phyloP scores from a whole-genome alignment of 2,797 vertebrate genomes.

The Peromyscus eremicus region DNA sequence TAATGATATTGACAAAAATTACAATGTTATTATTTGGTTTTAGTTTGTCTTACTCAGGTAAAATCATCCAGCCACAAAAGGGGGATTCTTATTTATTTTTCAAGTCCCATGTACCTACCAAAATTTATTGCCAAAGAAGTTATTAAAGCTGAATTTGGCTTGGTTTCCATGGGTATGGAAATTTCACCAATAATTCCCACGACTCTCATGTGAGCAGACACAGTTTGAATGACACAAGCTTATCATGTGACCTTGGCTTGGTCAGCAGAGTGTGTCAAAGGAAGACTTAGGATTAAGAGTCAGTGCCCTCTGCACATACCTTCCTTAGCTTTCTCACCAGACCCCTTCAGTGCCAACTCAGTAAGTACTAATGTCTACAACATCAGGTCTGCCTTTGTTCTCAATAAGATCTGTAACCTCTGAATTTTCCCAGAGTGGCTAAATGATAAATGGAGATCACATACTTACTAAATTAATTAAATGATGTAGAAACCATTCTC shows the following conservation, averaged over 20 bases:
- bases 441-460: conserved; percentile 25
- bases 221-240: neutral
- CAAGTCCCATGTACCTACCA: neutral
- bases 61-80: neutral
- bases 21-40: neutral
- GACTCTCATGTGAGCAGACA: neutral
- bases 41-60: neutral
- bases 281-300: neutral
- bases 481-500: conserved; percentile 18
- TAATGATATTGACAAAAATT: neutral
- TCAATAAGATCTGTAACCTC: neutral
- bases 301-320: neutral
- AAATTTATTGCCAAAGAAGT: neutral
- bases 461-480: conserved; percentile 56
- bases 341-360: neutral
- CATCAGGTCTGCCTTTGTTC: neutral
- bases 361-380: neutral
- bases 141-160: no score
- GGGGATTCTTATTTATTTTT: neutral
- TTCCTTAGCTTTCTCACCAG: neutral
- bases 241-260: neutral
- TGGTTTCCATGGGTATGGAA: neutral
- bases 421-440: conserved; percentile 1
- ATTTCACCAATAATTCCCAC: neutral
- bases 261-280: neutral